These are phyloP conservation scores for Atlantisia rogersi DNA, from an alignment of 2,113 vertebrate genomes.

Conservation along the genomic window DNA sequence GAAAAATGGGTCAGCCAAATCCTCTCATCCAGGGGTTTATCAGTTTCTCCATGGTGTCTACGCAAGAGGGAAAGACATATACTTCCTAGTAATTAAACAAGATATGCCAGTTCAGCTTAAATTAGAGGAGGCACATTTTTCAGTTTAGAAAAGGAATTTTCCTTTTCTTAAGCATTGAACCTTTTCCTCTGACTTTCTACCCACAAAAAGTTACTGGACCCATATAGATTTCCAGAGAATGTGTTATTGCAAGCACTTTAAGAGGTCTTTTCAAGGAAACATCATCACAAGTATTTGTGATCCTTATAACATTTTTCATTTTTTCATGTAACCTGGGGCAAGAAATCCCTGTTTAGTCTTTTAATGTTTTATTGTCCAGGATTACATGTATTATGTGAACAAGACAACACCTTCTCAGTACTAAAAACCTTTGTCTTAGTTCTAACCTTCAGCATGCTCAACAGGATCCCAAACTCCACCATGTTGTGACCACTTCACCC, in stretches of 20 bases:
- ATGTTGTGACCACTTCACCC: too few species aligned
- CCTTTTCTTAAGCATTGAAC: not conserved
- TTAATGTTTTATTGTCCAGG: constrained; percentile 6
- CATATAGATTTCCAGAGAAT: not conserved
- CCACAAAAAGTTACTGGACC: not conserved
- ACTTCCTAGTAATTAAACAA: not conserved
- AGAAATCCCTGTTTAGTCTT: constrained; percentile 36
- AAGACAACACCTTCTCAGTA: constrained; percentile 20
- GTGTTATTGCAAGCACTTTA: not conserved
- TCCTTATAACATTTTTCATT: constrained; percentile 6
- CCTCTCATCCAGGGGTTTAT: not conserved
- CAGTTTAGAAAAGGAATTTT: not conserved
- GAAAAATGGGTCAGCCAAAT: not conserved
- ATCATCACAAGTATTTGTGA: not conserved
- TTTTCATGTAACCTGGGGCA: not conserved
- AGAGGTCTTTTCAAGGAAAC: constrained; percentile 13
- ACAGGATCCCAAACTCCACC: too few species aligned
- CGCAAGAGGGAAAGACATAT: not conserved
- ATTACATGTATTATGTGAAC: constrained; percentile 43
- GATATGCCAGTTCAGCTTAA: not conserved
- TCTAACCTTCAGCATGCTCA: too few species aligned
- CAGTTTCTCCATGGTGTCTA: not conserved
- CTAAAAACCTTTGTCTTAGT: not conserved
- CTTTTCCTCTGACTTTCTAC: not conserved
- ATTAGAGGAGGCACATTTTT: not conserved